These are phyloP conservation scores for Deilephila elpenor DNA, from an alignment of 2,888 invertebrate genomes.

Conservation along the genomic window DNA sequence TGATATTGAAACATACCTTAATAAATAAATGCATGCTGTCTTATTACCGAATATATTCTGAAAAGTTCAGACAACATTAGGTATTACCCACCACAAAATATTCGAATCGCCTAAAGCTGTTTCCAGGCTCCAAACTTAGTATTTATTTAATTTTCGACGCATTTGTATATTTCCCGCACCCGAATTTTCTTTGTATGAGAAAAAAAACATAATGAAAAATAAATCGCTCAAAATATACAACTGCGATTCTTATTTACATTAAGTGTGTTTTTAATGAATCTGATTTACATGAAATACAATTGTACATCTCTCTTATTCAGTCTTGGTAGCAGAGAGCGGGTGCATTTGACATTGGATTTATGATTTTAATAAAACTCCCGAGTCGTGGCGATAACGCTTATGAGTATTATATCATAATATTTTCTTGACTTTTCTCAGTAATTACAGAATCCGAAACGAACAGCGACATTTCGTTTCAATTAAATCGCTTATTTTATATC, in stretches of 20 bases:
- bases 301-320: conserved; percentile 73
- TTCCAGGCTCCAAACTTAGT: not conserved
- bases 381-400: conserved; percentile 67
- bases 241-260: conserved; percentile 52
- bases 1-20: no score
- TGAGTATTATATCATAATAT: conserved; percentile 67
- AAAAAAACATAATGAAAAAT: not conserved
- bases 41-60: not conserved
- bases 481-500: no score
- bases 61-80: not conserved
- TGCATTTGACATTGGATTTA: conserved; percentile 83
- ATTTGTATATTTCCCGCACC: not conserved
- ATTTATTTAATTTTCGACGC: not conserved
- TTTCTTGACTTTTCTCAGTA: conserved; percentile 53
- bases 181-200: not conserved
- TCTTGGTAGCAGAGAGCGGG: conserved; percentile 65
- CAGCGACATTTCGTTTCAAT: not conserved
- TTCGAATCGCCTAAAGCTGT: not conserved
- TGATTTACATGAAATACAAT: conserved; percentile 74
- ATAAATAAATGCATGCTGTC: no score
- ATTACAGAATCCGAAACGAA: conserved; percentile 48
- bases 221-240: conserved; percentile 19
- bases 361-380: conserved; percentile 82
- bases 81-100: not conserved
- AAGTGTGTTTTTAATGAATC: conserved; percentile 54